Base-by-base conservation (phyloP, 2,888 invertebrate genomes). In the Himalopsyche anomala region DNA sequence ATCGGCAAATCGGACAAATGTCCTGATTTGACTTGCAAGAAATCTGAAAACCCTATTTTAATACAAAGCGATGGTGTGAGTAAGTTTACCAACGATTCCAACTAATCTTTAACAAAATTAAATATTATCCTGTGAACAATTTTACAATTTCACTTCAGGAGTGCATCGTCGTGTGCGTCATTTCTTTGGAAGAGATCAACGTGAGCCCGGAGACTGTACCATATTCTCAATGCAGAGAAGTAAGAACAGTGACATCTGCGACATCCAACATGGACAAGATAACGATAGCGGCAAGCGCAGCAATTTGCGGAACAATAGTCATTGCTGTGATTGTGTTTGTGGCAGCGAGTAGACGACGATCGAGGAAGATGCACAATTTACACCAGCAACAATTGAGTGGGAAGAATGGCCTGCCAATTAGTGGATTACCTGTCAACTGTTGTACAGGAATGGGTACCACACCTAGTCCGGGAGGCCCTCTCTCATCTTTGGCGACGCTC, bases 211-310 rank as follows among this genome's bases (percentile, higher is more conserved):
- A 97, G 90, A 96, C 95, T 89, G 97, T 97, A 88, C 97, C 97
- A 82, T 96, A 96, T 92, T 94, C 94, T 87, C 98, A 97, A 92
- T 98, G 98, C 90, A 95, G 97, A 84, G 98, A 98, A 92, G 96
- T 98, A 85, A 95, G 98, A 88, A 98, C 97, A 4, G 96, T 96
- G 81, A 95, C 96, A 81, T 95, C 97, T 28, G 95, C 96, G 81
- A 95, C 97, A 84, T 96, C 97, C 85, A 97, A 97, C 92, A 97
- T 98, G 97, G 98, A 98, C 92, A 98, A 98, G 92, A 97, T 98
- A 90, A 98, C 98, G 84, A 98, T 98, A 90, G 98, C 97, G 40
- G 98, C 98, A 5, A 97, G 97, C 90, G 98, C 98, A 36, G 98
- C 98, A 86, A 98, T 98, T 90, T 98, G 98, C 91, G 97, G 97